Percentiles rank a stretch among this genome's conserved stretches.
These are phyloP conservation scores for Rhamphomyia laevipes DNA, from an alignment of 2,888 invertebrate genomes.

Conservation along the genomic window DNA sequence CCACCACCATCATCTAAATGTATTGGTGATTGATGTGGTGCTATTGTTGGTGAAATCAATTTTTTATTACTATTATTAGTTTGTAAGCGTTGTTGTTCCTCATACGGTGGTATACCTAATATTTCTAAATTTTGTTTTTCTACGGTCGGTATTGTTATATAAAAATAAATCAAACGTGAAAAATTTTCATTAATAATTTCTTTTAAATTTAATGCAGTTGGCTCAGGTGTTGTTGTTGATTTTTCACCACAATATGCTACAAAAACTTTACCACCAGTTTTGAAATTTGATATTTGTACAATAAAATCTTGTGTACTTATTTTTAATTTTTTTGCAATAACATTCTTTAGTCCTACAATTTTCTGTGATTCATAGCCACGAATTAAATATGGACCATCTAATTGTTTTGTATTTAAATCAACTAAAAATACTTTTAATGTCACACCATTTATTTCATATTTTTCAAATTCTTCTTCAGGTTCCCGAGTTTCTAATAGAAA, in stretches of 20 bases:
- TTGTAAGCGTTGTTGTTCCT: slow-evolving; percentile 12
- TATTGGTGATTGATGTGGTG: slow-evolving; percentile 14
- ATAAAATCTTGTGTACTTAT: slow-evolving; percentile 25
- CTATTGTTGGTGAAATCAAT: background rate
- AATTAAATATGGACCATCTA: slow-evolving; percentile 48
- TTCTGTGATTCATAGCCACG: slow-evolving; percentile 46
- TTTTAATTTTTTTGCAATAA: slow-evolving; percentile 41
- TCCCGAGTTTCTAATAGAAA: slow-evolving; percentile 54
- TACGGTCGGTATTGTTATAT: slow-evolving; percentile 49
- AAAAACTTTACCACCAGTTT: slow-evolving; percentile 35
- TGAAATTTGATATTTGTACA: background rate
- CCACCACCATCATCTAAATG: slow-evolving; percentile 11
- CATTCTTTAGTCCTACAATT: slow-evolving; percentile 44
- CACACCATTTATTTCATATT: slow-evolving; percentile 50
- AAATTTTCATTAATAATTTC: slow-evolving; percentile 36
- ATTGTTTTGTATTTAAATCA: slow-evolving; percentile 47
- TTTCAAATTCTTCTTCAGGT: slow-evolving; percentile 48
- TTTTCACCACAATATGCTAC: slow-evolving; percentile 31
- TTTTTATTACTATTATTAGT: background rate
- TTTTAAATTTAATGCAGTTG: slow-evolving; percentile 37
- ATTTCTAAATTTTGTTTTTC: slow-evolving; percentile 42
- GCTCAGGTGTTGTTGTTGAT: slow-evolving; percentile 26
- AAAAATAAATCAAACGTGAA: slow-evolving; percentile 49
- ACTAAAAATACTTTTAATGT: slow-evolving; percentile 48
- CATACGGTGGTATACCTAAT: slow-evolving; percentile 39